Base-by-base conservation (phyloP, 2,888 invertebrate species). In the Shargacucullia verbasci region DNA sequence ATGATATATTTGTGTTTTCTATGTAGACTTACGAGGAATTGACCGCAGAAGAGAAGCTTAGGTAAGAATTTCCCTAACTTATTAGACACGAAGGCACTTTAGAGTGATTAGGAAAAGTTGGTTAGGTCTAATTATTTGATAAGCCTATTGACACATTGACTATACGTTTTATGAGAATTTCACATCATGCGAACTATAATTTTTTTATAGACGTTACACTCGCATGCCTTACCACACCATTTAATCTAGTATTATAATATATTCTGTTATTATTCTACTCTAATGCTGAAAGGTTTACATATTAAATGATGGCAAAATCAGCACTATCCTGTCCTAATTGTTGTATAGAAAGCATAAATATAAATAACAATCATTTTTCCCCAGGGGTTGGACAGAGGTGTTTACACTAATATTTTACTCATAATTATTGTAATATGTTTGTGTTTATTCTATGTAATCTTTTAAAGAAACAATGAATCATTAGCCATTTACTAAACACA, bases 31-130 rank as follows among this genome's bases (percentile, higher is more conserved):
- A 96, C 75, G 96, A 95, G 53, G 96, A 97, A 74, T 90, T 97
- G 89, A 95, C 96, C n/a, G 94, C 95, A 5, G 97, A 97, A 71
- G 97, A 97, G 86, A 96, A 96, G 91, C 93, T 96, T 90, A 96
- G 97, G 97, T 96, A 89, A 87, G 84, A 59, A 59, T 33, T 47
- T 27, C 39, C 37, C 1, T 15, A 6, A 38, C 29, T 41, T 29
- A 29, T 13, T 31, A 0, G 15, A 48, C 40, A 33, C 10, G 0
- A 15, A 15, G 45, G 5, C 14, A 27, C 3, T 48, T 54, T 20
- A 50, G 29, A 46, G 38, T 41, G 49, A 44, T 34, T 34, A 40
- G 4, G 44, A n/a, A n/a, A n/a, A 15, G 44, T 49, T 49, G 27
- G 29, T 25, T 5, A 27, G 8, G 40, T 38, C 12, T 40, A n/a